Evolutionary conservation across 2,797 vertebrate genomes (phyloP).

Genomic region (Vipera latastei): DNA sequence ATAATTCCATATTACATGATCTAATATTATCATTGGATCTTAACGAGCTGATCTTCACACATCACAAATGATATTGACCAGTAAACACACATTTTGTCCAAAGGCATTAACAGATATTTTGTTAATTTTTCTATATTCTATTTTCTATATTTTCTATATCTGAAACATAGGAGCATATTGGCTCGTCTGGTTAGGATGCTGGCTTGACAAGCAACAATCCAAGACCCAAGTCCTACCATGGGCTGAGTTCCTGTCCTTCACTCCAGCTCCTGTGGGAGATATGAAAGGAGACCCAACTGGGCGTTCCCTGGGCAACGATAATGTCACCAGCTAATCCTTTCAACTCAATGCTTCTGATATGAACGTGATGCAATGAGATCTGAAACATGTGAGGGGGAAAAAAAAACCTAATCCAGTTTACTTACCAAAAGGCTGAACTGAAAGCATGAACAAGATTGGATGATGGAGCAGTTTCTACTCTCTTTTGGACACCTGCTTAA

Average conservation of each 20-base stretch:
- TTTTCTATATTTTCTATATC: neutral
- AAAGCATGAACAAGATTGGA: neutral
- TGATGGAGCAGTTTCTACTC: neutral
- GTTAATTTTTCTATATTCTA: no score
- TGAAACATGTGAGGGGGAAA: fast-evolving
- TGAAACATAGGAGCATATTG: neutral
- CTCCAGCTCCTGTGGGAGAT: neutral
- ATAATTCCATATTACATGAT: neutral
- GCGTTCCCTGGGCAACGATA: neutral
- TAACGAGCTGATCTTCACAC: neutral
- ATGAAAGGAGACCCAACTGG: neutral
- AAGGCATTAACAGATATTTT: neutral
- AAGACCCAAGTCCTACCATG: neutral
- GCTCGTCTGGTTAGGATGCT: neutral
- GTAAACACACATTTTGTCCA: neutral
- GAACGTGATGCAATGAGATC: neutral
- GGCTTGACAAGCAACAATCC: neutral
- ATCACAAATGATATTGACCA: neutral
- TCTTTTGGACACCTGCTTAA: neutral
- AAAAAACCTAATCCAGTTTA: neutral
- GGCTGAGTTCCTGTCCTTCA: neutral
- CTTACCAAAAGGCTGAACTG: neutral
- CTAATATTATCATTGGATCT: neutral
- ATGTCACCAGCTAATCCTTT: neutral
- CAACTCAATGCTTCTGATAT: neutral